Percentiles rank a stretch among this genome's conserved stretches.
phyloP scores from a whole-genome alignment of 2,888 invertebrate species.

The Apamea monoglypha region DNA sequence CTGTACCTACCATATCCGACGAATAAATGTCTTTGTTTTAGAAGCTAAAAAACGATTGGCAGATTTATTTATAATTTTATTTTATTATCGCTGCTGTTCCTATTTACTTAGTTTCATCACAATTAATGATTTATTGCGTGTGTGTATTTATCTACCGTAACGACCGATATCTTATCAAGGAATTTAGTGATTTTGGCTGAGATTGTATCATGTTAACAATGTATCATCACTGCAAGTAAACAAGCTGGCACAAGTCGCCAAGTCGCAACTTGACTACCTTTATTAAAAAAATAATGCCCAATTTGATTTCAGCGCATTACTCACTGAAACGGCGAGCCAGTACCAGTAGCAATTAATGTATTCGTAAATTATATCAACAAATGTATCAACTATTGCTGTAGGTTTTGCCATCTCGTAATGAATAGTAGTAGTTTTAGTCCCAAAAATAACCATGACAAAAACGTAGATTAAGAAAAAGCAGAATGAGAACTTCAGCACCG shows the following conservation, averaged over 20 bases:
- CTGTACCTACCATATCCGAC: too few species aligned
- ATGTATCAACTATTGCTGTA: too few species aligned
- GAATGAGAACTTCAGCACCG: neutral
- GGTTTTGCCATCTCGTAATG: too few species aligned
- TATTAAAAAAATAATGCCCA: neutral
- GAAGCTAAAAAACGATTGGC: neutral
- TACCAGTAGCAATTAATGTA: neutral
- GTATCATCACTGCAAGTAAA: neutral
- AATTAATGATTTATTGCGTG: neutral
- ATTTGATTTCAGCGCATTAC: neutral
- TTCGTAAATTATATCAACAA: too few species aligned
- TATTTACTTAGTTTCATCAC: too few species aligned
- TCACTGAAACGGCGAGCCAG: neutral
- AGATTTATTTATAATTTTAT: too few species aligned
- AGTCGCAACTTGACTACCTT: neutral
- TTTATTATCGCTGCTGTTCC: too few species aligned
- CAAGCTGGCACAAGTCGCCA: neutral
- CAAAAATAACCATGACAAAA: neutral
- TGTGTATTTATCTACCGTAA: neutral
- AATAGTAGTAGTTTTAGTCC: neutral
- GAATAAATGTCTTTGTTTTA: too few species aligned
- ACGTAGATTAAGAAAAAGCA: neutral
- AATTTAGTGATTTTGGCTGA: neutral
- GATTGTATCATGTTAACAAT: constrained; percentile 1
- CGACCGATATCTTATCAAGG: constrained; percentile 5